Evolutionary conservation across 2,888 invertebrate genomes (phyloP), one percentile per base, ranked within the genome.

Genomic region (Brenthis ino): DNA sequence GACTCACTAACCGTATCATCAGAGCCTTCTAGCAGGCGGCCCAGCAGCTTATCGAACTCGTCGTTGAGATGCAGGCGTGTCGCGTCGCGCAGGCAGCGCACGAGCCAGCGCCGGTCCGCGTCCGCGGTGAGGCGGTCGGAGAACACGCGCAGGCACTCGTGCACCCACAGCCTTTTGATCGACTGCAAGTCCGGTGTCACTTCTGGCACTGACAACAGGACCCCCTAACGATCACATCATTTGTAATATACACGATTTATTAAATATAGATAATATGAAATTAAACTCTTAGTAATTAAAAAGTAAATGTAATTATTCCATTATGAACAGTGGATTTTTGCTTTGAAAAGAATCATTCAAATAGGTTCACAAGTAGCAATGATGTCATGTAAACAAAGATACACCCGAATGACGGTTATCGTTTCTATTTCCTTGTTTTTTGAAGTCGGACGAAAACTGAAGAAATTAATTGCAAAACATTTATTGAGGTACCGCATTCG

Each of bases 161-260:
- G 99, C 0, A 98, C 96, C 99, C 99, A 99, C 0, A 99, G 93
- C 65, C 98, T 94, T 79, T 98, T 98, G 94, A 99, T 97, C 0
- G 97, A 96, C 58, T 95, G 94, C 43, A 97, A 88, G 75, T 97
- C 97, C 76, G 97, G 96, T 80, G 97, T 97, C 4, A 98, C 97
- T 91, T 98, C 98, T 0, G 99, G 98, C 5, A 97, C 97, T 0
- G 98, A 98, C 1, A 99, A 86, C 6, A 99, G 88, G 0, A 99
- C 96, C 11, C 99, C 99, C 96, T 97, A 91, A 75, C 24, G 1
- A 37, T 37, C 8, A 37, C 37, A 37, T 37, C 37, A 37, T 37
- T 37, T 6, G 4, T 28, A 37, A 37, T 37, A 37, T 37, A 37
- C 8, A 37, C 28, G 37, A 37, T 8, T 37, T 8, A 6, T 37